Evolutionary conservation across 2,888 invertebrate species (phyloP).

Genomic region (Drosophila multiciliata): DNA sequence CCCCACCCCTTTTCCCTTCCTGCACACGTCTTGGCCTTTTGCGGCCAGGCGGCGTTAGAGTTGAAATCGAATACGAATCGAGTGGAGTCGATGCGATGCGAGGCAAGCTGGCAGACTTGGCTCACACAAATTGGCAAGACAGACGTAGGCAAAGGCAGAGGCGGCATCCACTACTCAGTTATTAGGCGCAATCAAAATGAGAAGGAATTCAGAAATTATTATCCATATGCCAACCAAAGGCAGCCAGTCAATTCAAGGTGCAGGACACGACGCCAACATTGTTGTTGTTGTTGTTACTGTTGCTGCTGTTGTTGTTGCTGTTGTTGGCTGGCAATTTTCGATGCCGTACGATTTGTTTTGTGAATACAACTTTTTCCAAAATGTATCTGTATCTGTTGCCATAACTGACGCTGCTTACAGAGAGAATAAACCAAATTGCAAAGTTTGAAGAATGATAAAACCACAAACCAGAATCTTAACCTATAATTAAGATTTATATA

Average conservation of each 20-base stretch:
- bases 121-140: slow-evolving; percentile 45
- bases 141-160: slow-evolving; percentile 52
- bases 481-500: not conserved
- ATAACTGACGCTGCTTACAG: slow-evolving; percentile 6
- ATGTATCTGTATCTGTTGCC: slow-evolving; percentile 57
- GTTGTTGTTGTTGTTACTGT: slow-evolving; percentile 12
- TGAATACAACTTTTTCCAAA: slow-evolving; percentile 74
- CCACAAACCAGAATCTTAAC: not conserved
- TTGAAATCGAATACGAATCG: slow-evolving; percentile 23
- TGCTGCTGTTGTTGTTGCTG: slow-evolving; percentile 21
- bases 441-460: not conserved
- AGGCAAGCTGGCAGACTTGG: slow-evolving; percentile 11
- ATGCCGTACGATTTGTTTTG: slow-evolving; percentile 77
- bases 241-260: slow-evolving; percentile 36
- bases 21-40: slow-evolving; percentile 32
- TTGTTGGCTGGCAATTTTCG: slow-evolving; percentile 69
- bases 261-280: slow-evolving; percentile 57
- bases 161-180: slow-evolving; percentile 80
- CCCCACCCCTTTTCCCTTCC: not conserved
- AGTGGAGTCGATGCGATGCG: not conserved
- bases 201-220: slow-evolving; percentile 81
- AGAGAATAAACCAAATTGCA: not conserved
- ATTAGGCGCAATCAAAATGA: slow-evolving; percentile 82
- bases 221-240: slow-evolving; percentile 58
- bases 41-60: slow-evolving; percentile 48